phyloP scores from a whole-genome alignment of 1,140 invertebrate species.

The Arctopsyche grandis region DNA sequence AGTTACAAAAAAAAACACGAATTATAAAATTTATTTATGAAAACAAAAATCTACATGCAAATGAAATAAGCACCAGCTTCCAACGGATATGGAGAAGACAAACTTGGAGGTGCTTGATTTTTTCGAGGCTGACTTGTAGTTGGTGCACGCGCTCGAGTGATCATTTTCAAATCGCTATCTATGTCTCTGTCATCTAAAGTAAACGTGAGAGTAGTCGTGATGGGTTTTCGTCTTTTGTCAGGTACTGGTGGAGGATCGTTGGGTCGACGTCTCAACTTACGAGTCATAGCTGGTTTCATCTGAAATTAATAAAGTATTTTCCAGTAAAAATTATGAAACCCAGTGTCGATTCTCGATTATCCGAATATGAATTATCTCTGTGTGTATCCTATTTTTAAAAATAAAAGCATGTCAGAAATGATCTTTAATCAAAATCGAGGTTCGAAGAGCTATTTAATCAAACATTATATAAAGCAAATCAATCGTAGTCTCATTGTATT shows the following conservation, averaged over 20 bases:
- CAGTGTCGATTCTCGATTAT: too few relatives aligned
- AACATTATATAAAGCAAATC: too few relatives aligned
- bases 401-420: too few relatives aligned
- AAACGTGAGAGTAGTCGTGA: constrained; percentile 85
- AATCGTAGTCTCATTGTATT: too few relatives aligned
- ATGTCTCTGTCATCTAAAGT: constrained; percentile 90
- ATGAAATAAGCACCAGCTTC: constrained; percentile 29
- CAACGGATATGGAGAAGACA: constrained; percentile 27
- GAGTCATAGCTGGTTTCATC: constrained; percentile 80
- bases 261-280: constrained; percentile 89
- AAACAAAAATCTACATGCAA: background rate
- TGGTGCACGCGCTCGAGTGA: constrained; percentile 70
- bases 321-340: too few relatives aligned
- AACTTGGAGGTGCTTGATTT: constrained; percentile 38
- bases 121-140: constrained; percentile 58
- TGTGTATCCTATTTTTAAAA: too few relatives aligned
- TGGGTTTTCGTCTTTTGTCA: constrained; percentile 83
- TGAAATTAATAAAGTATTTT: constrained; percentile 56
- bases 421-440: too few relatives aligned
- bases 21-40: too few relatives aligned
- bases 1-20: constrained; percentile 10
- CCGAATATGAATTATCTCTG: too few relatives aligned
- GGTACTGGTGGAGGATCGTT: constrained; percentile 92
- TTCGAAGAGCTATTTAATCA: too few relatives aligned
- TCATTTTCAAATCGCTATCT: constrained; percentile 86